Conservation (phyloP, 2,888 invertebrate genomes). For the Cistogaster globosa region DNA sequence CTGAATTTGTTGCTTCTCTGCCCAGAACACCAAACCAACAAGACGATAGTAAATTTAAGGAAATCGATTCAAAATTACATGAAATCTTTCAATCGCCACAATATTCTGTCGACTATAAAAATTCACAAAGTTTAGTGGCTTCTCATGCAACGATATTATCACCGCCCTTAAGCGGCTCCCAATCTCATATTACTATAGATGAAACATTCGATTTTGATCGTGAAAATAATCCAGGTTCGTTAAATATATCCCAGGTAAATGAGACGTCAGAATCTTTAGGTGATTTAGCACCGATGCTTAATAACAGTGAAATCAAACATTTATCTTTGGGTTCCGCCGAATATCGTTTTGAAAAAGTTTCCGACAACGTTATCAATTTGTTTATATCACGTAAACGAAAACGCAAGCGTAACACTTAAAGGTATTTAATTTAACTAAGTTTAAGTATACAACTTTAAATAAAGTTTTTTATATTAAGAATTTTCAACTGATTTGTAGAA, state of each 20-base stretch:
- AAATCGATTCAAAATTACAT: constrained; percentile 74
- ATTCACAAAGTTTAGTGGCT: neutral
- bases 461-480: too few relatives aligned
- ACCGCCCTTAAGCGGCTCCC: constrained; percentile 11
- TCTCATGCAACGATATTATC: neutral
- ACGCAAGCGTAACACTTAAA: constrained; percentile 47
- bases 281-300: neutral
- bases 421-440: neutral
- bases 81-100: constrained; percentile 75
- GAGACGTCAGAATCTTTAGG: constrained; percentile 7
- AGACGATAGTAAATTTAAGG: constrained; percentile 73
- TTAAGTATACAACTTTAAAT: too few relatives aligned
- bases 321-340: constrained; percentile 78
- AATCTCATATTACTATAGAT: constrained; percentile 71
- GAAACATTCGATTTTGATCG: constrained; percentile 66
- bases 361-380: constrained; percentile 77
- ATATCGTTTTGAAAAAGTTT: constrained; percentile 78
- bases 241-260: constrained; percentile 9
- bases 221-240: constrained; percentile 31
- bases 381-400: constrained; percentile 76
- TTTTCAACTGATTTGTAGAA: too few relatives aligned
- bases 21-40: constrained; percentile 65
- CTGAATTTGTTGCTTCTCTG: constrained; percentile 2
- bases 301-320: constrained; percentile 73
- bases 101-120: constrained; percentile 23